Evolutionary conservation across 1,140 invertebrate species (phyloP), one percentile per base, ranked within the genome.

Genomic region (Formica exsecta): DNA sequence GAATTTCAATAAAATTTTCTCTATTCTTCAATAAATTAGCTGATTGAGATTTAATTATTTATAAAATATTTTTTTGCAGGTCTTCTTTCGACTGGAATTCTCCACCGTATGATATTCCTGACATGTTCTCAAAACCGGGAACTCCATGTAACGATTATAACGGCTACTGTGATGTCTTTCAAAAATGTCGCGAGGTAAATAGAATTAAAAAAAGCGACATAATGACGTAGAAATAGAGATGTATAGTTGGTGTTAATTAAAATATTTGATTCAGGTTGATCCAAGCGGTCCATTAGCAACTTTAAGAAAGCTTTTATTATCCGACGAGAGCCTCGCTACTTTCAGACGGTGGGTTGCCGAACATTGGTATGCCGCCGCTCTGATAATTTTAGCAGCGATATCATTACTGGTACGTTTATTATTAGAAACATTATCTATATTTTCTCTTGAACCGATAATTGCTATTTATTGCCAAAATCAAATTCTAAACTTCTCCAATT

Each of bases 141-240:
- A 98, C 98, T 38, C 99, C 99, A 0, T 99, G 99, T 94, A 99
- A 99, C 94, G 98, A 99, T 94, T 99, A 99, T 95, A 98, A 98
- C 93, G 99, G 99, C 88, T 99, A 99, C 95, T 99, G 99, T 95
- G 99, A 99, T 95, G 99, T 99, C 57, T 99, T 99, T 95, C 98
- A 99, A 95, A 98, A 98, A 93, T 99, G 99, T 94, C 96, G 99
- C 88, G 89, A 90, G 85, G 87, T 81, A 74, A 29, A 59, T 36
- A 8, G 36, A 74, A 68, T 36, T 29, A 19, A 22, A 13, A 4
- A n/a, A 0, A 36, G 57, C 25, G 11, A 61, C 9, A 8, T 36
- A 41, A 5, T n/a, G 68, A 7, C 8, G 29, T 19, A 41, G 6
- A 1, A 51, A 51, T 6, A 8, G 32, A 51, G 16, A 51, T 51